Evolutionary conservation across 2,888 invertebrate species (phyloP).

Genomic region (Petrolisthes cinctipes): DNA sequence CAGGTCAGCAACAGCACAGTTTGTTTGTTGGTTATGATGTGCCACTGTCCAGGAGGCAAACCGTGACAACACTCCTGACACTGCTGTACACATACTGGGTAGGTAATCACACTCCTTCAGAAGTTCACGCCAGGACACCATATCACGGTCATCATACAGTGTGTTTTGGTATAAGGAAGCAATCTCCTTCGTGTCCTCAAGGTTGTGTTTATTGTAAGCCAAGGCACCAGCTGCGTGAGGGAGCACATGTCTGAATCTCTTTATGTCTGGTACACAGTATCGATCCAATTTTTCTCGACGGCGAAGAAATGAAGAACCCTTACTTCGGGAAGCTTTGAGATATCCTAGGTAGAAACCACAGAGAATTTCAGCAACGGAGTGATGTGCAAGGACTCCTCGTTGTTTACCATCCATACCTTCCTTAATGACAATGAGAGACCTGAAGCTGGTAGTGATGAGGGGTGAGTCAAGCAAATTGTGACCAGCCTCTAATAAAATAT

Average conservation of each 20-base stretch:
- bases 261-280: slow-evolving; percentile 32
- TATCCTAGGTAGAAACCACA: slow-evolving; percentile 43
- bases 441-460: background rate
- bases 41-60: slow-evolving; percentile 47
- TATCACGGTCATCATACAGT: slow-evolving; percentile 32
- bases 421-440: slow-evolving; percentile 26
- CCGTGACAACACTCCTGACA: slow-evolving; percentile 33
- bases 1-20: slow-evolving; percentile 58
- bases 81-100: slow-evolving; percentile 44
- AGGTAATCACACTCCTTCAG: slow-evolving; percentile 54
- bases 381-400: slow-evolving; percentile 31
- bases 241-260: slow-evolving; percentile 34
- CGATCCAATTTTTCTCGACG: slow-evolving; percentile 41
- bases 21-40: slow-evolving; percentile 39
- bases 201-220: slow-evolving; percentile 43
- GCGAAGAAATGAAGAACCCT: slow-evolving; percentile 28
- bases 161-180: slow-evolving; percentile 28
- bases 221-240: slow-evolving; percentile 42
- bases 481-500: slow-evolving; percentile 28
- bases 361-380: slow-evolving; percentile 36
- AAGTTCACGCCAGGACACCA: slow-evolving; percentile 49
- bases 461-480: slow-evolving; percentile 14
- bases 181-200: slow-evolving; percentile 46
- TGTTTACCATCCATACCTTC: slow-evolving; percentile 20
- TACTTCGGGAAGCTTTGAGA: background rate